These are phyloP conservation scores for Aphelenchoides avenae DNA, from an alignment of 1,140 invertebrate genomes.

Conservation along the genomic window DNA sequence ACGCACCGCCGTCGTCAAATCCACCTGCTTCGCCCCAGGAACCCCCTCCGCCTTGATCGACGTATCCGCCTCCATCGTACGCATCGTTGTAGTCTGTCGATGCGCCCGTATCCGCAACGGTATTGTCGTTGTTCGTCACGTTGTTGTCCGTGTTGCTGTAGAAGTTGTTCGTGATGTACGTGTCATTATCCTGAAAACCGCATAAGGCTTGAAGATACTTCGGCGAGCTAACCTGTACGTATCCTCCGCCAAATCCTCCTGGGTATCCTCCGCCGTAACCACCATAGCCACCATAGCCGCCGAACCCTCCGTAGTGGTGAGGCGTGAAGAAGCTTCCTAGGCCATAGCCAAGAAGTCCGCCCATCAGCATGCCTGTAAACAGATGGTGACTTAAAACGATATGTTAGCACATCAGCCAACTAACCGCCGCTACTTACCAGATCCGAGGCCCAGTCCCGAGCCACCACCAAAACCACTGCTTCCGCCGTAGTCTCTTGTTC, in stretches of 20 bases:
- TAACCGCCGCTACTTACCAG: too few relatives aligned
- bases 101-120: conserved; percentile 4
- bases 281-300: conserved; percentile 26
- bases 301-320: conserved; percentile 26
- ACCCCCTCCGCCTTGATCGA: conserved; percentile 14
- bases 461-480: conserved; percentile 30
- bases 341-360: conserved; percentile 40
- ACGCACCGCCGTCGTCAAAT: conserved; percentile 6
- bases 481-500: not conserved
- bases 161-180: conserved; percentile 44
- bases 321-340: conserved; percentile 41
- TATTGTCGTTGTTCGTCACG: conserved; percentile 14
- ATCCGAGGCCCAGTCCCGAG: too few relatives aligned
- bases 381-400: too few relatives aligned
- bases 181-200: conserved; percentile 37
- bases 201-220: too few relatives aligned
- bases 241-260: conserved; percentile 29
- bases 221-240: conserved; percentile 15
- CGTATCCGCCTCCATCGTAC: conserved; percentile 13
- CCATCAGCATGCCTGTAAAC: too few relatives aligned
- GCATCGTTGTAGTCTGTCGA: conserved; percentile 17
- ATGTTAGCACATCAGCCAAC: too few relatives aligned
- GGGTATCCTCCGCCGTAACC: conserved; percentile 9
- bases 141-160: conserved; percentile 35
- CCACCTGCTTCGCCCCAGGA: conserved; percentile 36